Evolutionary conservation across 1,140 invertebrate genomes (phyloP).

Genomic region (Helicorthomorpha holstii): DNA sequence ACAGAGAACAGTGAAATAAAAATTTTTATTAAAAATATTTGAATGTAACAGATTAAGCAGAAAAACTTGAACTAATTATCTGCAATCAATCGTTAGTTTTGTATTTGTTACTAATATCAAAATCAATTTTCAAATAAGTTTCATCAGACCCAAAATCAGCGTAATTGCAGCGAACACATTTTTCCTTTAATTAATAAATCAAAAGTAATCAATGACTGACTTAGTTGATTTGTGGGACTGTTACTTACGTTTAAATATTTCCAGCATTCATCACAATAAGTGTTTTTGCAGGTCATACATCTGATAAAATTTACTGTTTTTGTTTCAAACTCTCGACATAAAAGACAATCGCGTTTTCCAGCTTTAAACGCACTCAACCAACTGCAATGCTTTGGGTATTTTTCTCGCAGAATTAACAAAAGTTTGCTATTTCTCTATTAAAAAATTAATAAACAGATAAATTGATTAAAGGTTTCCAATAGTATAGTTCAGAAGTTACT

Average conservation of each 20-base stretch:
- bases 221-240: too few relatives aligned
- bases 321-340: not conserved
- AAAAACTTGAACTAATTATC: too few relatives aligned
- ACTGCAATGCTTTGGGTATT: not conserved
- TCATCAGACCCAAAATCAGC: too few relatives aligned
- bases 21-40: too few relatives aligned
- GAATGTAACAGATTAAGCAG: too few relatives aligned
- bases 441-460: not conserved
- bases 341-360: not conserved
- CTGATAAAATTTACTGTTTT: not conserved
- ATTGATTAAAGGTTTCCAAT: not conserved
- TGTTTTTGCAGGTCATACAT: not conserved
- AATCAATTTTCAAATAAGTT: too few relatives aligned
- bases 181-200: too few relatives aligned
- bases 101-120: too few relatives aligned
- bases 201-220: too few relatives aligned
- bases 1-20: too few relatives aligned
- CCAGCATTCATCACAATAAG: not conserved
- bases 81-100: too few relatives aligned
- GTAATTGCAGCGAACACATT: too few relatives aligned
- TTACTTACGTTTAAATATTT: not conserved
- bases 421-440: not conserved
- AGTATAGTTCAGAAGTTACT: not conserved
- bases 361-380: not conserved
- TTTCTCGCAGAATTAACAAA: not conserved